These are phyloP conservation scores for Aphidius gifuensis DNA, from an alignment of 1,140 invertebrate species.

Conservation along the genomic window DNA sequence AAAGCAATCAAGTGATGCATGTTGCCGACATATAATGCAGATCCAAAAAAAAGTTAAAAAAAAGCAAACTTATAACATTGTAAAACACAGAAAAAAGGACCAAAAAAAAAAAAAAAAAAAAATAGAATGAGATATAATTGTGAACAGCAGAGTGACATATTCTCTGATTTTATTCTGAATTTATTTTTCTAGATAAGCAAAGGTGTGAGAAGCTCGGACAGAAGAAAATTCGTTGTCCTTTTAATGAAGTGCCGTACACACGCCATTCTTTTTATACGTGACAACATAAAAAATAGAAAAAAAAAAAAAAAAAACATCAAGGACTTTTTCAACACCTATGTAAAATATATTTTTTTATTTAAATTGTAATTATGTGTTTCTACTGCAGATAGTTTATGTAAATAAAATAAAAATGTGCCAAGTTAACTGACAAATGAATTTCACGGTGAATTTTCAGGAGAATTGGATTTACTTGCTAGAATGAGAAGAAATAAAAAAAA, in stretches of 20 bases:
- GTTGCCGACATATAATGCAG: constrained; percentile 8
- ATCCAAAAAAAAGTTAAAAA: constrained; percentile 6
- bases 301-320: constrained; percentile 1
- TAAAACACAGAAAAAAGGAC: constrained; percentile 5
- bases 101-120: constrained; percentile 11
- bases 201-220: constrained; percentile 16
- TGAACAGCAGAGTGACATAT: constrained; percentile 18
- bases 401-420: too few relatives aligned
- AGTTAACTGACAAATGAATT: too few relatives aligned
- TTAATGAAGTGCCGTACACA: constrained; percentile 39
- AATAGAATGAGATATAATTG: constrained; percentile 22
- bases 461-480: too few relatives aligned
- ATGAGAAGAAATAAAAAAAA: too few relatives aligned
- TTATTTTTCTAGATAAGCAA: neutral
- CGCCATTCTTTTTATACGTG: constrained; percentile 22
- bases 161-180: constrained; percentile 10
- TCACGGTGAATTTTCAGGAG: too few relatives aligned
- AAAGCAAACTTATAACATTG: constrained; percentile 1
- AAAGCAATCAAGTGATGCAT: constrained; percentile 15
- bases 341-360: neutral
- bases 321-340: neutral
- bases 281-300: constrained; percentile 4
- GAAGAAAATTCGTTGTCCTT: constrained; percentile 36
- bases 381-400: too few relatives aligned
- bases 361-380: too few relatives aligned